Conservation (phyloP, 2,797 vertebrate species). For the Varecia variegata region DNA sequence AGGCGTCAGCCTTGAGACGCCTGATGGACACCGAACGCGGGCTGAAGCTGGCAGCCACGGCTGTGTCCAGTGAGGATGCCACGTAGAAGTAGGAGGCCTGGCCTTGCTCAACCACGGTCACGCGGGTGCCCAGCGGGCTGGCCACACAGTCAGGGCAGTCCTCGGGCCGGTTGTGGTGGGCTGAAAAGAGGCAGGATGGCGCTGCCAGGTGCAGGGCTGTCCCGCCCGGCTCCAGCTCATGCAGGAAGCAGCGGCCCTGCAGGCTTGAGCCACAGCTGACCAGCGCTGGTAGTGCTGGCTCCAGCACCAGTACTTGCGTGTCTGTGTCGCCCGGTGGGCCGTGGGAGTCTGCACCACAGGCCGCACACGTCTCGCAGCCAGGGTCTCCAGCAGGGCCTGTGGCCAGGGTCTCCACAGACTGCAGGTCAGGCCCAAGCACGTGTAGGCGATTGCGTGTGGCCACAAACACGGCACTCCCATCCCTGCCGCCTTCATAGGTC, state of each 20-base stretch:
- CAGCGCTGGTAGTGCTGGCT: constrained; percentile 89
- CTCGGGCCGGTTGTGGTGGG: constrained; percentile 83
- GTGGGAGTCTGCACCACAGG: constrained; percentile 81
- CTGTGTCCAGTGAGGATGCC: constrained; percentile 89
- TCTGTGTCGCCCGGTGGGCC: constrained; percentile 85
- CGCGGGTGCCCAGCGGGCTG: constrained; percentile 92
- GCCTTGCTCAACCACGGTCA: constrained; percentile 89
- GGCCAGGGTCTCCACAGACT: constrained; percentile 48
- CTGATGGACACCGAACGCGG: constrained; percentile 93
- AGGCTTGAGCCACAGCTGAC: constrained; percentile 92
- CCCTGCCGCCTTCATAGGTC: constrained; percentile 77
- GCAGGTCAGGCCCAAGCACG: constrained; percentile 82
- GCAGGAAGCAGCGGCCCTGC: constrained; percentile 92
- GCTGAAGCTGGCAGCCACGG: constrained; percentile 87
- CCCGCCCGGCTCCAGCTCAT: constrained; percentile 83
- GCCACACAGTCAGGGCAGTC: constrained; percentile 94
- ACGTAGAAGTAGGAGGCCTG: constrained; percentile 92
- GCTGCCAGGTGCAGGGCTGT: constrained; percentile 72
- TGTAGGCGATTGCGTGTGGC: constrained; percentile 91
- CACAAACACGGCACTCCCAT: constrained; percentile 87
- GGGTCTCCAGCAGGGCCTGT: constrained; percentile 90
- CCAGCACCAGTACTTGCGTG: constrained; percentile 89
- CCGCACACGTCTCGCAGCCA: constrained; percentile 87
- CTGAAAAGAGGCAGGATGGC: constrained; percentile 90
- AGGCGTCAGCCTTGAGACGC: constrained; percentile 88